Base-by-base conservation (phyloP, 2,888 invertebrate genomes). In the Chymomyza amoena region DNA sequence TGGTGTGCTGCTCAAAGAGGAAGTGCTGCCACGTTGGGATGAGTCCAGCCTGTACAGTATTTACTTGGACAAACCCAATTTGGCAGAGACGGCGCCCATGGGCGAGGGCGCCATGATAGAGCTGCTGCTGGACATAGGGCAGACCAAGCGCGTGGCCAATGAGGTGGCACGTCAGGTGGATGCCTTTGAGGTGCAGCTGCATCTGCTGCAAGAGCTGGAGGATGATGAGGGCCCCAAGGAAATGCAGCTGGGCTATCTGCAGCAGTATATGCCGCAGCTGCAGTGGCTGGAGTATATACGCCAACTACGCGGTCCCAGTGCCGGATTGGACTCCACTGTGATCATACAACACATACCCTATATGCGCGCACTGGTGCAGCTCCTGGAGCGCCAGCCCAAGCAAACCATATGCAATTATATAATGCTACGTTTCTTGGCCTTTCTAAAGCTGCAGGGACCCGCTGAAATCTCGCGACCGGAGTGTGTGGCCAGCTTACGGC, bases 1-100 rank as follows among this genome's bases (percentile, higher is more conserved):
- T 64, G 88, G 90, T 0, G 88, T 91, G 4, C 73, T 91, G 61
- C 76, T 91, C 2, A 87, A 88, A 60, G 91, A 90, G 64, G 87
- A 89, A 16, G 81, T 91, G 9, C 69, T 90, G 75, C 91, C 90
- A 0, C 80, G 89, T 1, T 91, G 91, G 91, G 91, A 91, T 73
- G 91, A 91, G 28, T 76, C 90, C 1, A 75, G 77, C 61, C 80
- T 80, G 9, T 88, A 90, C 61, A 88, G 86, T 36, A 80, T 91
- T 16, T 89, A 90, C 52, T 69, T 91, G 70, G 91, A 91, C 56
- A 90, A 90, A 61, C 90, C 90, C 4, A 87, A 84, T 60, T 32
- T 82, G 65, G 76, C 71, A 4, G 89, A 90, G 62, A 84, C 90
- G 0, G 62, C 80, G 64, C 89, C 88, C 7, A 88, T 84, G 77